phyloP scores from a whole-genome alignment of 2,113 vertebrate species.

The Myiopsitta monachus region DNA sequence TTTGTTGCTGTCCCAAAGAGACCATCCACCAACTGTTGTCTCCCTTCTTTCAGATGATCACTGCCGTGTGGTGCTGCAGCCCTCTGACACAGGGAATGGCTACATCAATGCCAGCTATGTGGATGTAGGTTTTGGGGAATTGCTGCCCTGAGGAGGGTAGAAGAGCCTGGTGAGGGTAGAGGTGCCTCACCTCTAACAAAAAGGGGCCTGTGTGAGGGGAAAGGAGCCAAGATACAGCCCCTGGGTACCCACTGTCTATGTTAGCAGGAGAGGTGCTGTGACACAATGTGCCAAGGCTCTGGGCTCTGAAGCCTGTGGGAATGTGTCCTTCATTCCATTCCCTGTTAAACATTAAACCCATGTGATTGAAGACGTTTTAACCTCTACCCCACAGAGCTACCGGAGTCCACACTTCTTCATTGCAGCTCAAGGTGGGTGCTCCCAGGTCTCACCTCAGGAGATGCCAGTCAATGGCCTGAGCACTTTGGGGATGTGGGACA shows the following conservation, averaged over 20 bases:
- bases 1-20: neutral
- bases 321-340: neutral
- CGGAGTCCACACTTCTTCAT: constrained; percentile 53
- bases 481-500: neutral
- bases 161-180: neutral
- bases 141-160: neutral
- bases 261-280: neutral
- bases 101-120: constrained; percentile 71
- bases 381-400: constrained; percentile 47
- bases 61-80: constrained; percentile 46
- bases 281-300: fast-evolving
- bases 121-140: neutral
- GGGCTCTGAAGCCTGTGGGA: neutral
- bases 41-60: constrained; percentile 43
- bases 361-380: neutral
- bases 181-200: neutral
- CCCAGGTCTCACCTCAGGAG: neutral
- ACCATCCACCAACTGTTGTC: no score
- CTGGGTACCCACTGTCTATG: neutral
- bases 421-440: constrained; percentile 66
- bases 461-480: neutral
- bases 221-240: neutral
- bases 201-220: neutral
- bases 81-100: neutral
- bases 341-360: neutral